Conservation (phyloP, 2,113 vertebrate species). For the Hemiprocne comata region DNA sequence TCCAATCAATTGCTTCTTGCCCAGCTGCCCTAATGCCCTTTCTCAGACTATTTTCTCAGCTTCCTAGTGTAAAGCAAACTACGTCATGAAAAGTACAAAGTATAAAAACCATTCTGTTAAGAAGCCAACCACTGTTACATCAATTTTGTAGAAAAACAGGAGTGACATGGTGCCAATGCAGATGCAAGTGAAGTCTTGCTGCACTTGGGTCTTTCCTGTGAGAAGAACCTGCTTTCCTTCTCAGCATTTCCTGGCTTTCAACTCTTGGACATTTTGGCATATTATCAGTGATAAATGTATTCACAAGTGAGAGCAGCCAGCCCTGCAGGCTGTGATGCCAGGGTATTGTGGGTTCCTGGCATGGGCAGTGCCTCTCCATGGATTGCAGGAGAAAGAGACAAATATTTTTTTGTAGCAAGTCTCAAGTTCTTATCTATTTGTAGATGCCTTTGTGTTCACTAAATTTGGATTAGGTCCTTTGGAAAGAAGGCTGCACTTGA, state of each 20-base stretch:
- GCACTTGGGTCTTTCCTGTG: not conserved
- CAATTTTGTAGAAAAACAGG: not conserved
- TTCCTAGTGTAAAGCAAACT: not conserved
- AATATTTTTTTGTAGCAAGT: not conserved
- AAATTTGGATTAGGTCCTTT: not conserved
- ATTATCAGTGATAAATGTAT: not conserved
- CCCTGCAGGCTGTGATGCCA: not conserved
- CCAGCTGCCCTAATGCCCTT: not conserved
- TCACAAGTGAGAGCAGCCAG: conserved; percentile 28
- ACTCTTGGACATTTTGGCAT: not conserved
- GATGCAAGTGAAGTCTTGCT: not conserved
- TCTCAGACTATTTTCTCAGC: not conserved
- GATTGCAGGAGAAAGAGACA: not conserved
- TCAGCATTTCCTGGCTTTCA: not conserved
- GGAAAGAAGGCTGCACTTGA: not conserved
- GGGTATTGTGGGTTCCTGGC: conserved; percentile 27
- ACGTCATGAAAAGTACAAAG: not conserved
- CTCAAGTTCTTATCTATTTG: not conserved
- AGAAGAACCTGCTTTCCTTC: not conserved
- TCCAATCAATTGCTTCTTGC: not conserved
- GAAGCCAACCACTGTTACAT: not conserved
- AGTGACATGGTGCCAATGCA: not conserved
- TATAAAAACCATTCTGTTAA: not conserved
- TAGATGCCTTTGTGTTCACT: not conserved
- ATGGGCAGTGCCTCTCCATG: not conserved